These are phyloP conservation scores for Andricus curvator DNA, from an alignment of 2,888 invertebrate genomes.

Conservation along the genomic window DNA sequence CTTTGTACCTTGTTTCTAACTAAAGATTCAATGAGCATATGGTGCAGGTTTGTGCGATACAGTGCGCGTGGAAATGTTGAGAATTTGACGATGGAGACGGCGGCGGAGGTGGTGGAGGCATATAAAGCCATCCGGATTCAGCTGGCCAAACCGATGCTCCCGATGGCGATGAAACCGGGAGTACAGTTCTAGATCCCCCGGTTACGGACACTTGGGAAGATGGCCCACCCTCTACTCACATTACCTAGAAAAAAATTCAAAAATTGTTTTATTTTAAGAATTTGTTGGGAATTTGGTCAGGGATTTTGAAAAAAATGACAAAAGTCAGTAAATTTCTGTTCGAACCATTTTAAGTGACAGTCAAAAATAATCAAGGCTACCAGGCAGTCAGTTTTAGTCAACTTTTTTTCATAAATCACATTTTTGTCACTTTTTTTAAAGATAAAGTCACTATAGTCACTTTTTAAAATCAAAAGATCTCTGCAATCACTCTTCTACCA, in stretches of 20 bases:
- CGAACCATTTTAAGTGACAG: too few species aligned
- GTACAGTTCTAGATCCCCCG: constrained; percentile 63
- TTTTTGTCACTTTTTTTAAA: too few species aligned
- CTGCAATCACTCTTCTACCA: too few species aligned
- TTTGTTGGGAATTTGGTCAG: neutral
- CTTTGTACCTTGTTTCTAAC: constrained; percentile 41
- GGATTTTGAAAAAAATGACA: too few species aligned
- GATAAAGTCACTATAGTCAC: too few species aligned
- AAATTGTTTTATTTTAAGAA: neutral
- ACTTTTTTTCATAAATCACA: too few species aligned
- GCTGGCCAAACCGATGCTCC: constrained; percentile 68
- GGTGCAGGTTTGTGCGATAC: constrained; percentile 75
- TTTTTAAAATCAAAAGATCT: too few species aligned
- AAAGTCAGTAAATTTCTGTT: too few species aligned
- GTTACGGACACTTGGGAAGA: constrained; percentile 65
- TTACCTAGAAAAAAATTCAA: constrained; percentile 71
- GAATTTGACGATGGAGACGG: constrained; percentile 61
- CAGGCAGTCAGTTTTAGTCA: too few species aligned
- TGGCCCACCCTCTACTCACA: constrained; percentile 80
- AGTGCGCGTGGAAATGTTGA: constrained; percentile 69
- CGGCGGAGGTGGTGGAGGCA: constrained; percentile 61
- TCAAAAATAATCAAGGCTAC: too few species aligned
- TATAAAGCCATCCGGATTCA: constrained; percentile 70
- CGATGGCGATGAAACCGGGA: constrained; percentile 50
- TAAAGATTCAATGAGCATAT: constrained; percentile 76